Conservation (phyloP, 1,140 invertebrate genomes). For the Oppia nitens region DNA sequence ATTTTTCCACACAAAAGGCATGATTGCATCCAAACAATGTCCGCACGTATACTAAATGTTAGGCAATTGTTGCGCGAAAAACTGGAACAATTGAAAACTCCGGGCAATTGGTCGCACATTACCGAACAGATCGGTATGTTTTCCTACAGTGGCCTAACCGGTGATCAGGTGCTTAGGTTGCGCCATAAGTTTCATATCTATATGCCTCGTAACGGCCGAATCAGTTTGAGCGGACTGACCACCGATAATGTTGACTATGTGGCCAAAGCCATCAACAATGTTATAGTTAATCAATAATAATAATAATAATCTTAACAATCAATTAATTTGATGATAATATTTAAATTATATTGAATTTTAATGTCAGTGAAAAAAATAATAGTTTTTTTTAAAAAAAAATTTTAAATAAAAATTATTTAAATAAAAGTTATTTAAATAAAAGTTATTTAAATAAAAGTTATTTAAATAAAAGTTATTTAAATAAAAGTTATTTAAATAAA, state of each 20-base stretch:
- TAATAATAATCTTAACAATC: too few species aligned
- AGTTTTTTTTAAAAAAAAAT: too few species aligned
- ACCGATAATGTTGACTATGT: constrained; percentile 76
- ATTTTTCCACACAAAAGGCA: constrained; percentile 28
- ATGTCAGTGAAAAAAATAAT: too few species aligned
- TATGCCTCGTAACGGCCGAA: constrained; percentile 67
- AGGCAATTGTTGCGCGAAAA: constrained; percentile 54
- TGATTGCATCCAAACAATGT: constrained; percentile 66
- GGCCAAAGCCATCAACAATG: constrained; percentile 63
- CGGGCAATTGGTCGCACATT: constrained; percentile 88
- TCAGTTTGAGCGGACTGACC: constrained; percentile 86
- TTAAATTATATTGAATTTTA: too few species aligned
- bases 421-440: too few species aligned
- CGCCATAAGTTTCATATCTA: constrained; percentile 73
- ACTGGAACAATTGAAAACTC: constrained; percentile 56
- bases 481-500: too few species aligned
- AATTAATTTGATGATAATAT: too few species aligned
- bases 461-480: too few species aligned
- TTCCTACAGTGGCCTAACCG: constrained; percentile 75
- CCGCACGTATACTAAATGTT: constrained; percentile 75
- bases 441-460: too few species aligned
- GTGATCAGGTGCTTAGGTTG: constrained; percentile 55
- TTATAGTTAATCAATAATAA: constrained; percentile 35
- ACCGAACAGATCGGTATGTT: constrained; percentile 93
- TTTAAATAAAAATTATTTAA: too few species aligned